These are phyloP conservation scores for Nothura maculosa DNA, from an alignment of 2,797 vertebrate species.

Conservation along the genomic window DNA sequence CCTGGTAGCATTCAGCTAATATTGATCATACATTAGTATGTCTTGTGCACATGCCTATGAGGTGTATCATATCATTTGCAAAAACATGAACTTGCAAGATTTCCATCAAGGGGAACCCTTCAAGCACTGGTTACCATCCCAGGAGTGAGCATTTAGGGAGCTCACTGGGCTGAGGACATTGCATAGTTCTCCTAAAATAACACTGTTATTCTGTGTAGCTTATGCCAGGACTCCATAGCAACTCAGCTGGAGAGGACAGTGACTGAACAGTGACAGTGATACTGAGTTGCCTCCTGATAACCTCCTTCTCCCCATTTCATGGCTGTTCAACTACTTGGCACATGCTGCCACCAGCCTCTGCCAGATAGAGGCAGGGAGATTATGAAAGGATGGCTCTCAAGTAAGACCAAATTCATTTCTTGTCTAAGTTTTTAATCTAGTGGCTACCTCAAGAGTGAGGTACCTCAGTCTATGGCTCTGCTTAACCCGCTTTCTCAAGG, in stretches of 20 bases:
- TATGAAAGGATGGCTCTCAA: slow-evolving; percentile 12
- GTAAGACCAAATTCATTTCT: neutral
- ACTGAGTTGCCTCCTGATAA: slow-evolving; percentile 57
- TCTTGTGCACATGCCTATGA: neutral
- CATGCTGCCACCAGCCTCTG: neutral
- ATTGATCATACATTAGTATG: neutral
- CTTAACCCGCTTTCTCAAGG: neutral
- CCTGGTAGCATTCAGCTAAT: neutral
- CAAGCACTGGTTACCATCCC: neutral
- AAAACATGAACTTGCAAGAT: neutral
- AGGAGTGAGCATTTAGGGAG: neutral
- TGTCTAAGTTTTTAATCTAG: neutral
- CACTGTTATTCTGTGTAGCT: slow-evolving; percentile 29
- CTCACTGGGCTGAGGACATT: neutral
- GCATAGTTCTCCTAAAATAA: slow-evolving; percentile 72
- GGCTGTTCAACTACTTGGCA: slow-evolving; percentile 33
- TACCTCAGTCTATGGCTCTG: neutral
- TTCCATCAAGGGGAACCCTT: slow-evolving; percentile 11
- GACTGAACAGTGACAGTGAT: slow-evolving; percentile 43
- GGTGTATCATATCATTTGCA: neutral
- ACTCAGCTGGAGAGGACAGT: slow-evolving; percentile 8
- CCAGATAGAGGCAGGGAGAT: neutral
- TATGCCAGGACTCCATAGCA: slow-evolving; percentile 54
- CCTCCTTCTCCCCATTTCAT: slow-evolving; percentile 2
- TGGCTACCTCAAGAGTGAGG: neutral